A percentile compares a stretch with the other conserved stretches of the same genome.
phyloP scores from a whole-genome alignment of 1,140 invertebrate genomes.

The Elysia chlorotica region DNA sequence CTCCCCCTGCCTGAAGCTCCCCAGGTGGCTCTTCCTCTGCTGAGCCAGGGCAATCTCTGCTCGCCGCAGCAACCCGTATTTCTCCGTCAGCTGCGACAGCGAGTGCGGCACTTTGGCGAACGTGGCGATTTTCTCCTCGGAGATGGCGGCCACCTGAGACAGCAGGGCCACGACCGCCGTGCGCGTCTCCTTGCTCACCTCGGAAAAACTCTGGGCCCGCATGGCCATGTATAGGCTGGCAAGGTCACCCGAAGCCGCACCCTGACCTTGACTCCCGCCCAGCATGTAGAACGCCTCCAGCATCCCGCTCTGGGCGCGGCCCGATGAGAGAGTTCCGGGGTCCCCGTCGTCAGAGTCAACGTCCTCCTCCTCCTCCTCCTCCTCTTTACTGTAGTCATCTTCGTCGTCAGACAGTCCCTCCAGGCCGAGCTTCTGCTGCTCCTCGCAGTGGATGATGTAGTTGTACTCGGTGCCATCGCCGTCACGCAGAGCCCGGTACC shows the following conservation, averaged over 20 bases:
- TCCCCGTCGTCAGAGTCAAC: background rate
- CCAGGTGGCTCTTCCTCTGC: background rate
- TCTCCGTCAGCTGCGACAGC: background rate
- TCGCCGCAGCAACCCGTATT: background rate
- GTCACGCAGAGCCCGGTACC: constrained; percentile 1
- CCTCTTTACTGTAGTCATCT: background rate
- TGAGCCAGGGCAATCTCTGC: background rate
- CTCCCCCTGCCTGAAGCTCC: constrained; percentile 6
- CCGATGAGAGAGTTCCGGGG: background rate
- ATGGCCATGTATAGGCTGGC: background rate
- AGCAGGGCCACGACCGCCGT: background rate
- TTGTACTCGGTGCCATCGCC: background rate
- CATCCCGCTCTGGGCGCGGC: background rate
- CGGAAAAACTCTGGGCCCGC: background rate
- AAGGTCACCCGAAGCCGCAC: background rate
- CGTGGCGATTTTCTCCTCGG: constrained; percentile 13
- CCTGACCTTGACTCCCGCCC: background rate
- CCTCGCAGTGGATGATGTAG: background rate
- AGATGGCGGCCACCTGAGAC: background rate
- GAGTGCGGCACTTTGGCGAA: background rate
- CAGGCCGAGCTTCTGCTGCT: background rate
- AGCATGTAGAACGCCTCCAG: background rate
- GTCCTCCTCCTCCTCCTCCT: background rate
- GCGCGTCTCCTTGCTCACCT: background rate
- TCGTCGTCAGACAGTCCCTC: background rate